Evolutionary conservation across 1,140 invertebrate species (phyloP), one percentile per base, ranked within the genome.

Genomic region (Bombus confusus): DNA sequence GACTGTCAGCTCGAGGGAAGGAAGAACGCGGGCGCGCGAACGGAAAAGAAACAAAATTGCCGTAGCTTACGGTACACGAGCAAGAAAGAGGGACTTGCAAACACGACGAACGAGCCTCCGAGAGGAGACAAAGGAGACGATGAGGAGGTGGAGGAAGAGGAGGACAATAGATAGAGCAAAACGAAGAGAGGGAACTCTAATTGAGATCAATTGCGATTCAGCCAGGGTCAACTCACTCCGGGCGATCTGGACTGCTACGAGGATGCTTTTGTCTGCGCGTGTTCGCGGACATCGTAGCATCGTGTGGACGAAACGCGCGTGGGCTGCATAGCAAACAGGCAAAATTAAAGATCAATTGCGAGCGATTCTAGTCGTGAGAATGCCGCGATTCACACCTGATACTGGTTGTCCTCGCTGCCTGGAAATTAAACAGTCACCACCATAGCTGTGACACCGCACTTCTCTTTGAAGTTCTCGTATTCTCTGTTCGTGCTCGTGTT

Each of bases 151-250:
- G 3, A 25, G 31, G 18, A 22, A 52, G 47, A 68, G 31, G 83
- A 12, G 66, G 22, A 64, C 39, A 13, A 83, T 41, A 52, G 73
- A 59, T 62, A 77, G 76, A 86, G 52, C 77, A 68, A 78, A 43
- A 78, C 47, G 80, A 85, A 83, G 81, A 37, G 78, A 76, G 87
- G 87, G 89, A 85, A 89, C 12, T 90, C 89, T 94, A 93, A 94
- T 94, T 94, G 93, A 94, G 93, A 94, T 94, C 93, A 94, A 94
- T 94, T 94, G 93, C 93, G 90, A 91, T 89, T 92, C 89, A 92
- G 90, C 91, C 91, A 92, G 93, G 93, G 93, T 93, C 92, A 93
- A 94, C 90, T 91, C 86, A 91, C 90, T 91, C 79, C 83, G 84
- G 72, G 74, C 62, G 69, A 83, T 82, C 86, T 77, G 73, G 62